Base-by-base conservation (phyloP, 2,888 invertebrate genomes). In the Hylaea fasciaria region DNA sequence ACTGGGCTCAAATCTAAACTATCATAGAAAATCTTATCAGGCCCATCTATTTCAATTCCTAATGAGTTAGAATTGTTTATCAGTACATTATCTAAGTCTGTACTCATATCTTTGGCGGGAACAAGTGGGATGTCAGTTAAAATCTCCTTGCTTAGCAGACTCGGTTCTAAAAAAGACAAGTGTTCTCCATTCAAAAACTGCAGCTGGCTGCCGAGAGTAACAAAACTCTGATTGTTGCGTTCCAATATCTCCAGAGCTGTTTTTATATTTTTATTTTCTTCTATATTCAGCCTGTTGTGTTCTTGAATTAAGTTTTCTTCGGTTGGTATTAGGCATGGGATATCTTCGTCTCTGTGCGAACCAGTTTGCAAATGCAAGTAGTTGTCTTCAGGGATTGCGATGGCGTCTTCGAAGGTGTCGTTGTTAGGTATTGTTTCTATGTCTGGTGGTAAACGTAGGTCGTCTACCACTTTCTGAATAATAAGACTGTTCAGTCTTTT, bases 201-300 rank as follows among this genome's bases (percentile, higher is more conserved):
- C 48, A 52, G 3, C 60, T 51, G 62, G 11, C 64, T 46, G 5
- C 49, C 48, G 4, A 62, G 40, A 14, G 51, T 48, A 0, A 62
- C 44, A 45, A 62, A 62, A 40, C 35, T 62, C 8, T 66, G 54
- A 29, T 62, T 62, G 41, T 75, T 73, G 0, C 37, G 66, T 12
- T 73, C 67, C 12, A 76, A 58, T 10, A 76, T 74, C n/a, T 67
- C 64, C 0, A 75, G 39, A 0, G 74, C 74, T 3, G 62, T 62
- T 45, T 68, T 49, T 22, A 73, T 69, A 32, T 70, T 71, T 46
- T 64, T 72, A 17, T 40, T 40, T n/a, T n/a, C 40, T 40, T 14
- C 40, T 2, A 40, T 13, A 12, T 37, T 37, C 12, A 37, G 37
- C 37, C 37, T n/a, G 37, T 37, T 5, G 9, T 32, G 5, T 37